A percentile compares a stretch with the other conserved stretches of the same genome.
These are phyloP conservation scores for Prosapia bicincta DNA, from an alignment of 2,888 invertebrate genomes.

Conservation along the genomic window DNA sequence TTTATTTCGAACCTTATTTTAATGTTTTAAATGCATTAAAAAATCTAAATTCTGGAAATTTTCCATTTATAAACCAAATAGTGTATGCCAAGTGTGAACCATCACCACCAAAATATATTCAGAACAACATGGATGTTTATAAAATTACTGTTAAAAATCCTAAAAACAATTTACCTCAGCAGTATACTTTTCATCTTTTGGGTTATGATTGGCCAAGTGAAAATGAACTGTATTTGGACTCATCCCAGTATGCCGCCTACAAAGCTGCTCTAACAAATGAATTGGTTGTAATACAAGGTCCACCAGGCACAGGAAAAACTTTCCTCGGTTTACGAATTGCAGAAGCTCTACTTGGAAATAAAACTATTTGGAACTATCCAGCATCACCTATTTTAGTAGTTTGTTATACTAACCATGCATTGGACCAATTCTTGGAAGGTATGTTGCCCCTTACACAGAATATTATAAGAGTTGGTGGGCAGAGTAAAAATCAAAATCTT, in stretches of 20 bases:
- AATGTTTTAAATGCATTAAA: conserved; percentile 68
- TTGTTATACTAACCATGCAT: conserved; percentile 81
- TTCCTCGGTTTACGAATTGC: conserved; percentile 74
- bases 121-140: conserved; percentile 34
- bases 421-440: conserved; percentile 81
- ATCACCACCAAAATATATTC: conserved; percentile 46
- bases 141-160: conserved; percentile 25
- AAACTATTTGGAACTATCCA: conserved; percentile 45
- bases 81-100: conserved; percentile 50
- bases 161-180: conserved; percentile 4
- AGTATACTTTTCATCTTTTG: not conserved
- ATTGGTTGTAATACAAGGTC: conserved; percentile 78
- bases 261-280: conserved; percentile 65
- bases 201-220: conserved; percentile 35
- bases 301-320: conserved; percentile 87
- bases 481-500: conserved; percentile 23
- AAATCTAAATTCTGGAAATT: conserved; percentile 51
- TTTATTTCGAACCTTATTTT: conserved; percentile 79
- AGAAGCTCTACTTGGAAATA: conserved; percentile 60
- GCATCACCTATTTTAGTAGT: conserved; percentile 69
- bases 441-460: conserved; percentile 55
- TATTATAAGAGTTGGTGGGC: conserved; percentile 61
- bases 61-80: conserved; percentile 68
- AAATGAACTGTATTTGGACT: conserved; percentile 55
- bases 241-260: conserved; percentile 64